phyloP scores from a whole-genome alignment of 2,113 vertebrate species.

The Capreolus pygargus region DNA sequence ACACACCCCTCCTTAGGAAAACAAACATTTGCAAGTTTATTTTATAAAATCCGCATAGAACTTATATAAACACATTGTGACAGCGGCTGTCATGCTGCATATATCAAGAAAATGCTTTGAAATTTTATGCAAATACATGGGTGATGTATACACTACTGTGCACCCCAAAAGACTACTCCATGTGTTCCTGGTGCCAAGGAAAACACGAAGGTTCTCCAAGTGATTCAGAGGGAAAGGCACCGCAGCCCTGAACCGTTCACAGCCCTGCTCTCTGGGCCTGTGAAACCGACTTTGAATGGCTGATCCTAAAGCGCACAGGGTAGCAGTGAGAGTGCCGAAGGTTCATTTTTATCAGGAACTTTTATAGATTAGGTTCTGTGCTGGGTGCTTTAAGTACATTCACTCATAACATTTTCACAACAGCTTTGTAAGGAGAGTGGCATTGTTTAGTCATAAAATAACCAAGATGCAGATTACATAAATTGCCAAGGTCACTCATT shows the following conservation, averaged over 20 bases:
- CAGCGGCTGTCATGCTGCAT: constrained; percentile 58
- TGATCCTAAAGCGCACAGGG: background rate
- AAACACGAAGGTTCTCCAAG: constrained; percentile 69
- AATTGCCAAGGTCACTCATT: background rate
- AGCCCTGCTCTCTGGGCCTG: constrained; percentile 61
- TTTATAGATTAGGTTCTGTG: background rate
- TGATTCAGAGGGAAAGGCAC: constrained; percentile 71
- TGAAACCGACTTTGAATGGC: constrained; percentile 7
- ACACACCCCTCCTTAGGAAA: constrained; percentile 61
- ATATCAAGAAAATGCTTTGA: constrained; percentile 64
- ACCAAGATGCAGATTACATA: background rate
- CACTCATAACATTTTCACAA: background rate
- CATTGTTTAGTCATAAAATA: constrained; percentile 1
- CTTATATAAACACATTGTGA: constrained; percentile 72
- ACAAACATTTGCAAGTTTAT: constrained; percentile 64
- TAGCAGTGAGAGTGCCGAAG: background rate
- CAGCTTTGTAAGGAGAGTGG: background rate
- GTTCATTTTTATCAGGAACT: background rate
- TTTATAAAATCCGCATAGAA: constrained; percentile 56
- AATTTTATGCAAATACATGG: constrained; percentile 74
- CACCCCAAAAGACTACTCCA: constrained; percentile 66
- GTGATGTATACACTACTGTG: constrained; percentile 56
- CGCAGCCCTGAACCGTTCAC: constrained; percentile 56
- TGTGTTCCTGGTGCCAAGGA: constrained; percentile 76
- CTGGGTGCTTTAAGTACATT: background rate